phyloP scores from a whole-genome alignment of 1,140 invertebrate genomes.

The Zaprionus lachaisei region DNA sequence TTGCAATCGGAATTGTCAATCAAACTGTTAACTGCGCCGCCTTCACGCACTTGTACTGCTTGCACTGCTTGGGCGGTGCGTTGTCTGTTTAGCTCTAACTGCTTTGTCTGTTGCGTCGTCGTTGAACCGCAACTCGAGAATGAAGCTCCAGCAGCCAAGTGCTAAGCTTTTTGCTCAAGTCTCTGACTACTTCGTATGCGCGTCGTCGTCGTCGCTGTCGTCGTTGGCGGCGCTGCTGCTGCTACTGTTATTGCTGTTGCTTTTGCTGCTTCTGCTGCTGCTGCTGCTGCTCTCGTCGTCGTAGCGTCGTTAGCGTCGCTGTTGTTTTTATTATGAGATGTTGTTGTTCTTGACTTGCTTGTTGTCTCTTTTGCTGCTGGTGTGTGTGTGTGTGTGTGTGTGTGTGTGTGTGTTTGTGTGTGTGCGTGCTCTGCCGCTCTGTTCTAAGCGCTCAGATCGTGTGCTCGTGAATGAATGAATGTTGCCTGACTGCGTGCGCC shows the following conservation, averaged over 20 bases:
- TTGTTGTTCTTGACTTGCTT: conserved; percentile 29
- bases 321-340: conserved; percentile 19
- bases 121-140: conserved; percentile 78
- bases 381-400: too few relatives aligned
- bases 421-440: conserved; percentile 43
- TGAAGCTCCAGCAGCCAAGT: conserved; percentile 70
- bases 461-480: conserved; percentile 75
- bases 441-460: conserved; percentile 74
- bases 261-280: background rate
- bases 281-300: background rate
- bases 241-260: conserved; percentile 13
- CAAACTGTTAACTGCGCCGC: conserved; percentile 23
- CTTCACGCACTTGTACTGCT: conserved; percentile 42
- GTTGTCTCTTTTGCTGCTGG: conserved; percentile 34
- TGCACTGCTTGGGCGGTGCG: conserved; percentile 35
- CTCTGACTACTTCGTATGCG: conserved; percentile 33
- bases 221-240: background rate
- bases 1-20: conserved; percentile 1
- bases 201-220: conserved; percentile 8
- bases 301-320: background rate
- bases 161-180: conserved; percentile 67
- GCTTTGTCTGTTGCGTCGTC: conserved; percentile 36
- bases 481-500: conserved; percentile 47
- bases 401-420: background rate
- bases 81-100: conserved; percentile 2